phyloP scores from a whole-genome alignment of 1,140 invertebrate species.

The Philotrypesis tridentata region DNA sequence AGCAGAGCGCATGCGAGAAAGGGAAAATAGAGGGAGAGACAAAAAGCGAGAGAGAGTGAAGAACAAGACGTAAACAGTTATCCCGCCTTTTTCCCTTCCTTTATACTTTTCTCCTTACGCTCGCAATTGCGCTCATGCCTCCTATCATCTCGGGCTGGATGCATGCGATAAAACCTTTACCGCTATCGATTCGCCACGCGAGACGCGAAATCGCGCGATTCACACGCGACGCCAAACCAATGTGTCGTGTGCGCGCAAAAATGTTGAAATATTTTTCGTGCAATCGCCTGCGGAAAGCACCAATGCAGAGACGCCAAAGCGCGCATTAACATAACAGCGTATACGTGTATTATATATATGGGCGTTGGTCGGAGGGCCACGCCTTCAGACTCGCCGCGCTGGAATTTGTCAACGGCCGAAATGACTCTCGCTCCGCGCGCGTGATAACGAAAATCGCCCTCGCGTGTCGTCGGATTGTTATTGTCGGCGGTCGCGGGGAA shows the following conservation, averaged over 20 bases:
- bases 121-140: not conserved
- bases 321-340: conserved; percentile 65
- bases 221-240: no score
- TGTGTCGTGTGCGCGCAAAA: no score
- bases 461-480: not conserved
- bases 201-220: no score
- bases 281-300: conserved; percentile 33
- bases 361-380: conserved; percentile 66
- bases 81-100: conserved; percentile 36
- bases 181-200: no score
- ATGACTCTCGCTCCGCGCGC: not conserved
- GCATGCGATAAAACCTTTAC: no score
- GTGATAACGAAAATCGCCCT: not conserved
- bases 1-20: not conserved
- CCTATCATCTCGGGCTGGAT: not conserved
- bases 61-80: conserved; percentile 1
- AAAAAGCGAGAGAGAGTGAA: no score
- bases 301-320: conserved; percentile 34
- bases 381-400: conserved; percentile 50
- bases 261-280: not conserved
- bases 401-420: conserved; percentile 53
- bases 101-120: not conserved
- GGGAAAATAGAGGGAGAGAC: no score
- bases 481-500: not conserved
- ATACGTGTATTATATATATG: no score